Evolutionary conservation across 2,797 vertebrate species (phyloP), one percentile per base, ranked within the genome.

Genomic region (Oceanodroma leucorhoa): DNA sequence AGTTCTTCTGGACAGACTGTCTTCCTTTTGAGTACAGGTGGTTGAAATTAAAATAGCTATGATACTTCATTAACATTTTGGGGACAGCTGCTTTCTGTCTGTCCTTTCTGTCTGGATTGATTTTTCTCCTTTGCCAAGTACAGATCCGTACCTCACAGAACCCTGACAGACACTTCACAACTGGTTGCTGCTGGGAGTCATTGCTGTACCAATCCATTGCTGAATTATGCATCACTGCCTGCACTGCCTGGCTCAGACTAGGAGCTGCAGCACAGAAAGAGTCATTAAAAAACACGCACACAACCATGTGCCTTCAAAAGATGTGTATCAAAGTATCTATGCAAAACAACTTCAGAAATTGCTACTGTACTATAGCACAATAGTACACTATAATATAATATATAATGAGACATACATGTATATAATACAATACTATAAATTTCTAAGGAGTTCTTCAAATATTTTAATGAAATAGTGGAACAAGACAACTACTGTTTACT

Each of bases 361-460:
- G 16, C 21, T 14, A 7, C 43, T 29, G 14, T n/a, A 8, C 45
- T 55, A 30, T 0, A 15, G 11, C 8, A 10, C 1, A 34, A 53
- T 3, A 14, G 6, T 26, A 14, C 9, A 4, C 10, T 46, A 2
- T 0, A 26, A 6, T 4, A 8, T 21, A 48, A 38, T 10, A 16
- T 1, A 38, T 29, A 65, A 40, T 14, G 4, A 40, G 10, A 19
- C 9, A 16, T 0, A 10, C 11, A 12, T 10, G 6, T 11, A 14
- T 8, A 32, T 18, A 61, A 54, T 16, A 69, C 9, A 65, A 11
- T 30, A 73, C 18, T 32, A 38, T 12, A 30, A 6, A 36, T 58
- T 72, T 77, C 48, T 54, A 22, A 83, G 16, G 24, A 32, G 26
- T 32, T 45, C 13, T 75, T 62, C 10, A 51, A 78, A 16, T 61